Evolutionary conservation across 2,797 vertebrate species (phyloP).

Genomic region (Hydrocynus forskahlii): DNA sequence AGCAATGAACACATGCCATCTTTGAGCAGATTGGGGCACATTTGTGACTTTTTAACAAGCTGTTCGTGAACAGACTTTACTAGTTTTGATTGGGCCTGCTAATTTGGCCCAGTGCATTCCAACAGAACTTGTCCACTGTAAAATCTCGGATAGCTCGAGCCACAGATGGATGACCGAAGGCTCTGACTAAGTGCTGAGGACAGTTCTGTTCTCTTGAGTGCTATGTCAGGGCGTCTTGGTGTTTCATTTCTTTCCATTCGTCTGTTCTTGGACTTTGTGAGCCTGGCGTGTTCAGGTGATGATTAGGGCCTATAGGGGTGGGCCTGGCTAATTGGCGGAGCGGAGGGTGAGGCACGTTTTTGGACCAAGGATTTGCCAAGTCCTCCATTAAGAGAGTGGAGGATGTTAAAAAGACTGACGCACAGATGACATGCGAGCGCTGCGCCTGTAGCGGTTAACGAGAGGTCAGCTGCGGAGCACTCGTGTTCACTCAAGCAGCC

Average conservation of each 20-base stretch:
- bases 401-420: conserved; percentile 48
- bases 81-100: conserved; percentile 33
- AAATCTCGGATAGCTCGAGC: conserved; percentile 33
- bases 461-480: conserved; percentile 41
- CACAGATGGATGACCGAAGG: conserved; percentile 47
- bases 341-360: conserved; percentile 33
- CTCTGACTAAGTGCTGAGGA: conserved; percentile 47
- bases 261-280: conserved; percentile 13
- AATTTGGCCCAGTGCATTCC: conserved; percentile 29
- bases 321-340: conserved; percentile 35
- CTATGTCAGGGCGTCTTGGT: conserved; percentile 18
- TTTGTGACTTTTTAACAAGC: conserved; percentile 37
- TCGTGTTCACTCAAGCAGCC: conserved; percentile 26
- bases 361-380: conserved; percentile 26
- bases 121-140: conserved; percentile 30
- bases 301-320: conserved; percentile 35
- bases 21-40: conserved; percentile 44
- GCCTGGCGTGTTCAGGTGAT: not conserved
- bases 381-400: conserved; percentile 31
- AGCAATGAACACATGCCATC: conserved; percentile 12
- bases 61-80: conserved; percentile 40
- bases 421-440: conserved; percentile 46
- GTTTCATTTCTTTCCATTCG: conserved; percentile 10
- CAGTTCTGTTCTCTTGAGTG: conserved; percentile 41
- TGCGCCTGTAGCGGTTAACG: conserved; percentile 36